Evolutionary conservation across 1,140 invertebrate genomes (phyloP).

Genomic region (Bactericera cockerelli): DNA sequence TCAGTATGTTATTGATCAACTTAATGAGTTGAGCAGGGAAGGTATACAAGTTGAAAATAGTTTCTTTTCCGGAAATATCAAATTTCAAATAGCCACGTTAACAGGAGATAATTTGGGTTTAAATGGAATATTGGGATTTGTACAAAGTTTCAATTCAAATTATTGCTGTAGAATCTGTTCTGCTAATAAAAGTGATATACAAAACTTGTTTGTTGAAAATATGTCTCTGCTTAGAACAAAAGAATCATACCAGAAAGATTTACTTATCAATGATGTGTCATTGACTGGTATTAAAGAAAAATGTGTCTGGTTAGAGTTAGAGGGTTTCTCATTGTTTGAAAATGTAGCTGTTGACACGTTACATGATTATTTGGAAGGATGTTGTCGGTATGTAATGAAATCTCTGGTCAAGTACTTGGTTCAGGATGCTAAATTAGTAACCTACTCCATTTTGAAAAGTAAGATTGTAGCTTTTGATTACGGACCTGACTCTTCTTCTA

Average conservation of each 20-base stretch:
- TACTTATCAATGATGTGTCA: neutral
- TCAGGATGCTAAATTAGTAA: too few species aligned
- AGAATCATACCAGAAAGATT: neutral
- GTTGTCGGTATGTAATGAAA: neutral
- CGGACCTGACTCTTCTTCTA: neutral
- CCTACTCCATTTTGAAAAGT: too few species aligned
- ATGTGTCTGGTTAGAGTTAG: neutral
- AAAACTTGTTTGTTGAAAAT: neutral
- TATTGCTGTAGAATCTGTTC: too few species aligned
- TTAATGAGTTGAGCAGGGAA: neutral
- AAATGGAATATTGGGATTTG: too few species aligned
- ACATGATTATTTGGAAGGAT: neutral
- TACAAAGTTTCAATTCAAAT: too few species aligned
- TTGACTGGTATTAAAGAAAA: neutral
- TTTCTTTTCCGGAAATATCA: neutral
- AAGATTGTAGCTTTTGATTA: neutral
- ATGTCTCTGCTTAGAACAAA: neutral
- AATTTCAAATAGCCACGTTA: neutral
- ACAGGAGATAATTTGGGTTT: too few species aligned
- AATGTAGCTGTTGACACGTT: neutral
- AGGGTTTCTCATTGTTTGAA: neutral
- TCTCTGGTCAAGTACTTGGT: neutral
- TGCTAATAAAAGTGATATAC: neutral
- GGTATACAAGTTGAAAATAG: neutral
- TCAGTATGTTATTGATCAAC: neutral